Base-by-base conservation (phyloP, 2,113 vertebrate species). In the Cheirogaleus medius region DNA sequence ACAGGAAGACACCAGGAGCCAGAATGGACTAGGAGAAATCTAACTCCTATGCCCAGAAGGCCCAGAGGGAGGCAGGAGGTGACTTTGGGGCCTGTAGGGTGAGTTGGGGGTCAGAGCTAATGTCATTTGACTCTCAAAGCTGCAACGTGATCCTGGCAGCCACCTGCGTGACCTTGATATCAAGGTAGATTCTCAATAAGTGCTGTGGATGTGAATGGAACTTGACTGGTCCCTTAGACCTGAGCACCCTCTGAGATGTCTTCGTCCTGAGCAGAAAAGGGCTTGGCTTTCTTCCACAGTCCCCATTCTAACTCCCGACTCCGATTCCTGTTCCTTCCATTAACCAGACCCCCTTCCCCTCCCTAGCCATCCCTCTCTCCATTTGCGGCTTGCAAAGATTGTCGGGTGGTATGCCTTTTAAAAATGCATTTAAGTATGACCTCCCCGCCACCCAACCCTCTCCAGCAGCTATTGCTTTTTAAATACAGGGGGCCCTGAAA, bases 241-340 rank as follows among this genome's bases (percentile, higher is more conserved):
- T 9, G 54, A 21, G 54, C 92, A 34, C 63, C 44, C 74, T 74
- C 56, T 80, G 96, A 64, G 86, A 98, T 49, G 87, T 97, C 97
- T 97, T 98, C 96, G 97, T 98, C 92, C 68, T n/a, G 87, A 81
- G 91, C 73, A 97, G 96, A 97, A 97, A 91, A 37, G 91, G 95
- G 97, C 96, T 92, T 97, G 95, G 82, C 71, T 63, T 56, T 76
- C 81, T 78, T 88, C 84, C 82, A 71, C 56, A 34, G 4, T 56
- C 32, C 47, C 49, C 64, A 94, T 97, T 97, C 95, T 91, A 25
- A 25, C 80, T 95, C 58, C 90, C 80, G 42, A n/a, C 94, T 97
- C 97, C 83, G 92, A 95, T 97, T 98, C 98, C 94, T 94, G 95
- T 94, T 98, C 94, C 49, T 97, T 97, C 97, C 63, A 56, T 88